These are phyloP conservation scores for Salvator merianae DNA, from an alignment of 2,113 vertebrate species.

Conservation along the genomic window DNA sequence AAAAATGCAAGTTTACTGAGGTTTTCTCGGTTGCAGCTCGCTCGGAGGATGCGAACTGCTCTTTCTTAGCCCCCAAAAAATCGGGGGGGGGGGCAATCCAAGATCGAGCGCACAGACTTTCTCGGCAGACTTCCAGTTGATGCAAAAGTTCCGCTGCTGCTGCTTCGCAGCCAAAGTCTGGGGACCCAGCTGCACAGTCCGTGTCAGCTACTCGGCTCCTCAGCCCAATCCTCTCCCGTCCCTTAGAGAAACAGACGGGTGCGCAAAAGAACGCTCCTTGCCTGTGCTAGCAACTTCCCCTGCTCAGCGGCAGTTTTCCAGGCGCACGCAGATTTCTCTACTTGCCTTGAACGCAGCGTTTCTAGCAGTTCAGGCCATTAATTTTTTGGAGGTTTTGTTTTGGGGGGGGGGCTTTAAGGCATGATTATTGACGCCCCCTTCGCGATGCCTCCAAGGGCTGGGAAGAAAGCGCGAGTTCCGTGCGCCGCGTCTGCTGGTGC, in stretches of 20 bases:
- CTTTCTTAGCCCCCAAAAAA: neutral
- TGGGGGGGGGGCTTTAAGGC: too few species aligned
- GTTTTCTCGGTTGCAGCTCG: neutral
- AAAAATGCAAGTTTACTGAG: conserved; percentile 39
- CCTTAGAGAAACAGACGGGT: too few species aligned
- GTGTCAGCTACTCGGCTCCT: neutral
- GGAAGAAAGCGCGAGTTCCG: too few species aligned
- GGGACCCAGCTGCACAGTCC: neutral
- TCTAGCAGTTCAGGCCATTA: neutral
- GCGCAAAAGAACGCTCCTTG: neutral
- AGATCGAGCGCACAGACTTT: neutral
- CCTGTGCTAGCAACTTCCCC: neutral
- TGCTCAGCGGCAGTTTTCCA: neutral
- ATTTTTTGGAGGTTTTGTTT: too few species aligned
- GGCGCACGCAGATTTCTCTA: neutral
- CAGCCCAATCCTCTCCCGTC: too few species aligned
- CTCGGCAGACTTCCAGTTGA: neutral
- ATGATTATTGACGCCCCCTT: neutral
- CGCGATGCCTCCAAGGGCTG: neutral
- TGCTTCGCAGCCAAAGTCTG: neutral
- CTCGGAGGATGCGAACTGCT: neutral
- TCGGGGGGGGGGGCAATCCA: neutral
- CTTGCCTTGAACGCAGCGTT: neutral
- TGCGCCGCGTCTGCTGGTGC: too few species aligned
- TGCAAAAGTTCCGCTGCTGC: neutral